Base-by-base conservation (phyloP, 2,888 invertebrate genomes). In the Lucinisca nassula region DNA sequence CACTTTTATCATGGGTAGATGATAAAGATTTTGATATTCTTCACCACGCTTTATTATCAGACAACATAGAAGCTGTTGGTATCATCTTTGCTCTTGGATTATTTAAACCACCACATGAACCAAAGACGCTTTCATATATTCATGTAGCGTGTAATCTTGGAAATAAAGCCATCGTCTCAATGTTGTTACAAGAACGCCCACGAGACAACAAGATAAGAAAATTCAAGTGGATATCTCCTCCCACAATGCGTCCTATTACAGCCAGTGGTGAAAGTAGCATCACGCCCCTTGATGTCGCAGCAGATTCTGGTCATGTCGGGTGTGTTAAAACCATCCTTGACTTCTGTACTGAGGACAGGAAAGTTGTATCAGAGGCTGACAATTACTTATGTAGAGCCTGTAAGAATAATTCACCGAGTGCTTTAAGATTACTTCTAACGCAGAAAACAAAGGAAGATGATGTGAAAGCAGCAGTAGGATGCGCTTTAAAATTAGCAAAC, bases 91-190 rank as follows among this genome's bases (percentile, higher is more conserved):
- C 89, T n/a, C 83, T 91, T 10, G 94, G 94, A 30, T 85, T 87
- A 27, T 95, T 94, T 82, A 93, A 93, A 78, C 92, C 93, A 0
- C 93, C 93, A 3, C 91, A 94, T 55, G 92, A 93, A 73, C 90
- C 92, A 49, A 77, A 82, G 21, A 79, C 79, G 1, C 90, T 93
- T 82, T 91, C 94, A 0, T 95, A 95, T 80, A 86, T 95, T 21
- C 95, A 95, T 81, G 75, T 95, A 8, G 94, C 95, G 3, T 93
- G 94, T 24, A 91, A 93, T 35, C 80, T 94, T 10, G 95, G 95
- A 10, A 90, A 92, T 70, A 87, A 92, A 72, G 87, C 93, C 0
- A 92, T 94, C 35, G 82, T 93, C 12, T 87, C 91, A 14, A 90
- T 93, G 83, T 81, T 95, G 32, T 84, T 95, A 32, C 93, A 95